phyloP scores from a whole-genome alignment of 1,140 invertebrate species.

The Panonychus citri region DNA sequence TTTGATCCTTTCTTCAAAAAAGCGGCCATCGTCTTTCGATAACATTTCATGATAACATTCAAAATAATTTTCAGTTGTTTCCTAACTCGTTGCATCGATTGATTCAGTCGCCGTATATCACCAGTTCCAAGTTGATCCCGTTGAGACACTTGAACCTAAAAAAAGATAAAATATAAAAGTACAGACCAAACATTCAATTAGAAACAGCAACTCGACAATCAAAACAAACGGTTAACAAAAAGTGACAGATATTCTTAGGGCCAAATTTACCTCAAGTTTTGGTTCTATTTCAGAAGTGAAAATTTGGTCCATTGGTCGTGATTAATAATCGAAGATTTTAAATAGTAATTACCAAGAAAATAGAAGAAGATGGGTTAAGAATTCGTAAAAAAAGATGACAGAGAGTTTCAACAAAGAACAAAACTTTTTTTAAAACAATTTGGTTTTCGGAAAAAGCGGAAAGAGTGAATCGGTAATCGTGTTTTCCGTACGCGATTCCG shows the following conservation, averaged over 20 bases:
- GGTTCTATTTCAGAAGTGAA: not conserved
- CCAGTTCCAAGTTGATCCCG: conserved; percentile 7
- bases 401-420: too few species aligned
- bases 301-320: not conserved
- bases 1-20: too few species aligned
- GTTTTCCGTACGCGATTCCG: too few species aligned
- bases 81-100: conserved; percentile 67
- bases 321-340: not conserved
- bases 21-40: conserved; percentile 85
- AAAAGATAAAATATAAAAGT: conserved; percentile 7
- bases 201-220: not conserved
- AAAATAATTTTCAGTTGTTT: conserved; percentile 63
- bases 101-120: conserved; percentile 19
- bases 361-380: too few species aligned
- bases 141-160: conserved; percentile 11
- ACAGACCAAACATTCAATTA: not conserved
- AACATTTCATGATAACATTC: conserved; percentile 67
- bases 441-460: too few species aligned
- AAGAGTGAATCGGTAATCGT: too few species aligned
- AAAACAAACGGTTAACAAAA: not conserved
- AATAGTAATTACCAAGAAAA: too few species aligned
- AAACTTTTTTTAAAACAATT: too few species aligned
- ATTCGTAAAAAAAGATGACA: too few species aligned
- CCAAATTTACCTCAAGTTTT: not conserved
- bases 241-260: conserved; percentile 5